Evolutionary conservation across 1,140 invertebrate species (phyloP), one percentile per base, ranked within the genome.

Genomic region (Rhynchophorus ferrugineus): DNA sequence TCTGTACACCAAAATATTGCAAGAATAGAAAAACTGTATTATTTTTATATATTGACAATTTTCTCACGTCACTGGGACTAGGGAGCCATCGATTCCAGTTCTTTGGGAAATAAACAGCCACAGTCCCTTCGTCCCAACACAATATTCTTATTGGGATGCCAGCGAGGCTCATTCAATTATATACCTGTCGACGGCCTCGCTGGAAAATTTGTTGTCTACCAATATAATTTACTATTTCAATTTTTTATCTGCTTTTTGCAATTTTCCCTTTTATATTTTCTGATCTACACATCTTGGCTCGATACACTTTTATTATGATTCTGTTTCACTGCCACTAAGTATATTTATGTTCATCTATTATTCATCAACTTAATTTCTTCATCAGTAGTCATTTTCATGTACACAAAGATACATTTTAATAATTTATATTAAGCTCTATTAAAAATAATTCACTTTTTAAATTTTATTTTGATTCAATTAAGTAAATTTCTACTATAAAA

Each of bases 91-190:
- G 51, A 54, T 54, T 46, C 24, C 16, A 21, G 22, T 39, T 35
- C 43, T 53, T 37, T 29, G 35, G 29, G 56, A 56, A 60, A 60
- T 57, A 60, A 60, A 60, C 53, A 58, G 56, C 43, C 53, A 48
- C 45, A 56, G 54, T 61, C 60, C 60, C 60, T 47, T 38, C 41
- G 55, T 61, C 60, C 60, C 60, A 56, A 49, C 53, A 54, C 60
- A 61, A 61, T 61, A 61, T 61, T 54, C 55, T 50, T 50, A 44
- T 56, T 49, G 50, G 34, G 48, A 47, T 57, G 49, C 57, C 57
- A 37, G 18, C 42, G 60, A 56, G 57, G 54, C 57, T 44, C 60
- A 61, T 61, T 61, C 60, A 61, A 61, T 61, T 61, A 61, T 57
- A 46, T 51, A 42, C 48, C 55, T 61, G 60, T 61, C 60, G 49